phyloP scores from a whole-genome alignment of 1,140 invertebrate species.

The Macrotrachela quadricornifera region DNA sequence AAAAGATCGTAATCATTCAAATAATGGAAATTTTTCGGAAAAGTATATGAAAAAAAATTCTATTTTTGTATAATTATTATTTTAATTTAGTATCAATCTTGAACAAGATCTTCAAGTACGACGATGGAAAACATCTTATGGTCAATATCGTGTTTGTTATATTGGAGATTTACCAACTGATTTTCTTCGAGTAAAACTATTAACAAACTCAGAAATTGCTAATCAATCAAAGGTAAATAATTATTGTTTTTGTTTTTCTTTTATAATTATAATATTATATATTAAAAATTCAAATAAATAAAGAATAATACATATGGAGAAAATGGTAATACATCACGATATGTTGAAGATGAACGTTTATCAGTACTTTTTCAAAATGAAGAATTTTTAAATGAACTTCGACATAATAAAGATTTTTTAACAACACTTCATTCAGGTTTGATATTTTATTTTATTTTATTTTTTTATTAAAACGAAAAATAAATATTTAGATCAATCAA shows the following conservation, averaged over 20 bases:
- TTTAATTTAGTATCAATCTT: not conserved
- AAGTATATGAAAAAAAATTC: not conserved
- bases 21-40: not conserved
- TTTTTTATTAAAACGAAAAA: slow-evolving; percentile 4
- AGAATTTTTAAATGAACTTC: slow-evolving; percentile 66
- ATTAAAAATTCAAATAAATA: not conserved
- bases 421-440: slow-evolving; percentile 47
- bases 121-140: no score
- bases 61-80: not conserved
- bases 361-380: slow-evolving; percentile 71
- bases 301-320: no score
- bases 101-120: slow-evolving; percentile 9
- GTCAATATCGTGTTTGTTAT: no score
- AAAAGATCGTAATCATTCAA: no score
- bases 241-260: slow-evolving; percentile 10
- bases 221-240: slow-evolving; percentile 33
- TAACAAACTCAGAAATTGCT: slow-evolving; percentile 19
- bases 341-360: slow-evolving; percentile 50
- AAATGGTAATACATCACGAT: no score
- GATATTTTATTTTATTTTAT: not conserved
- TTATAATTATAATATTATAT: no score
- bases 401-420: slow-evolving; percentile 70
- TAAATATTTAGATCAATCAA: not conserved
- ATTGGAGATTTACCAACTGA: slow-evolving; percentile 53
- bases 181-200: slow-evolving; percentile 43